Evolutionary conservation across 1,140 invertebrate species (phyloP).

Genomic region (Anoplolepis gracilipes): DNA sequence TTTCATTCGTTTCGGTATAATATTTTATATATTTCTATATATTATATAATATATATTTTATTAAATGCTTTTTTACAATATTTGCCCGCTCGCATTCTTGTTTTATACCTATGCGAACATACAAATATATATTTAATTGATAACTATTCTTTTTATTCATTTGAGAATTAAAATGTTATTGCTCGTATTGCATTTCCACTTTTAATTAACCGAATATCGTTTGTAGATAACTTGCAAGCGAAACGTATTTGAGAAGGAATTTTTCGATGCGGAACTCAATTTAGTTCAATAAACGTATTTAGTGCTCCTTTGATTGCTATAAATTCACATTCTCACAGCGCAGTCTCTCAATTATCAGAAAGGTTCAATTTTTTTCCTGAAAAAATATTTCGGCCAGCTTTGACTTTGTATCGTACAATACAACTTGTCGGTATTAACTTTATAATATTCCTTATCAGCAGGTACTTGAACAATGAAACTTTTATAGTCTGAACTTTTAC

Average conservation of each 20-base stretch:
- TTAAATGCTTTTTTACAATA: neutral
- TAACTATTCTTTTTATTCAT: neutral
- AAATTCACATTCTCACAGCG: neutral
- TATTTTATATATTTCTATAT: neutral
- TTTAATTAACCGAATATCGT: slow-evolving; percentile 2
- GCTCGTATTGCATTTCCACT: neutral
- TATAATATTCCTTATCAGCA: neutral
- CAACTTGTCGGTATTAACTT: neutral
- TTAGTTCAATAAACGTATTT: slow-evolving; percentile 2
- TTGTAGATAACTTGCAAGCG: neutral
- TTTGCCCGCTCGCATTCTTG: neutral
- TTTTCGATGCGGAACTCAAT: slow-evolving; percentile 22
- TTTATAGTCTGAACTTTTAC: slow-evolving; percentile 5
- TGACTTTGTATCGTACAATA: neutral
- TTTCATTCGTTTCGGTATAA: neutral
- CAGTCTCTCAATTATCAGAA: neutral
- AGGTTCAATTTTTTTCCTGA: neutral
- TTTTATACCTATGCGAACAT: neutral
- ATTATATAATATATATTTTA: neutral
- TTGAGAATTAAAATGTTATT: neutral
- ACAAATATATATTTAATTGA: neutral
- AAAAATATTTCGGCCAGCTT: neutral
- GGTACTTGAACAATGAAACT: slow-evolving; percentile 3
- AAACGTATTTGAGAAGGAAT: slow-evolving; percentile 46
- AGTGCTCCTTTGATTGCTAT: slow-evolving; percentile 3